Evolutionary conservation across 2,113 vertebrate genomes (phyloP), one percentile per base, ranked within the genome.

Genomic region (Gavialis gangeticus): DNA sequence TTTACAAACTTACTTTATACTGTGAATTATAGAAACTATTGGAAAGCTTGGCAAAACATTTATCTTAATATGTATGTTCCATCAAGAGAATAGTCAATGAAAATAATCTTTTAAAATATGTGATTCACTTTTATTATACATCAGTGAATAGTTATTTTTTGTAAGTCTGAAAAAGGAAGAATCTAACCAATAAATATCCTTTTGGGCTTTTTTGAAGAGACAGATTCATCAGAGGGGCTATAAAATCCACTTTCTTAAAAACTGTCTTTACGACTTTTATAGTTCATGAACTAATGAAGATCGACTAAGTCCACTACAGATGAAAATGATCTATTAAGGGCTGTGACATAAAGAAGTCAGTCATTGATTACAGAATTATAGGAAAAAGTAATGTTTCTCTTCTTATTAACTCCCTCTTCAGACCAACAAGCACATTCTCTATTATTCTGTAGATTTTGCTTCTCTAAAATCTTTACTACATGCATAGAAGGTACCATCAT

Each of bases 241-340:
- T 21, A 82, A 88, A 82, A 86, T n/a, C 34, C 64, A 86, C n/a
- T 13, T 57, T 91, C 62, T 75, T 82, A 94, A 92, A 71, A 95
- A 75, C 19, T 84, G 82, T 89, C 85, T 17, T 1, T 92, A 54
- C 91, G 60, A 30, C 30, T 89, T 94, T 93, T 92, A 64, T n/a
- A 88, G 58, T 18, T 92, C 79, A 75, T 8, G 16, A 87, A 69
- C 78, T 93, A 3, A 3, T 82, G 25, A 84, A 73, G 46, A 84
- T 90, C 19, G 82, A 90, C n/a, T 69, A 94, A 37, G 30, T 69
- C n/a, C 71, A 46, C 54, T 88, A 55, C 21, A 96, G 79, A 73
- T 64, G 64, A 6, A 57, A 88, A 73, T 77, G 60, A 93, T 77
- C 87, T 91, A 69, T 82, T 81, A 85, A 85, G 34, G 60, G 67